Base-by-base conservation (phyloP, 2,113 vertebrate species). In the Hippocampus zosterae region DNA sequence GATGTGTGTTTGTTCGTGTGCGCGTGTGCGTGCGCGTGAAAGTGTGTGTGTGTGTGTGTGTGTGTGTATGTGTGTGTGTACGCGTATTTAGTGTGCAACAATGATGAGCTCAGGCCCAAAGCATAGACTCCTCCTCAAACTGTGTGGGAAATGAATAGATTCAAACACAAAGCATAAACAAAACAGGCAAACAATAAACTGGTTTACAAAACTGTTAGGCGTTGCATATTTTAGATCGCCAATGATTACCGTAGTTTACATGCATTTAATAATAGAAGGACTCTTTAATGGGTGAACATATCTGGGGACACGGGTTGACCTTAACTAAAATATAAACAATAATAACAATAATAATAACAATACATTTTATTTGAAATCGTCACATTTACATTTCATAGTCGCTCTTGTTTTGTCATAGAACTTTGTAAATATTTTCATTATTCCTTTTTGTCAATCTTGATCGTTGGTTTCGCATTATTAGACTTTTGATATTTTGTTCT, bases 61-160 rank as follows among this genome's bases (percentile, higher is more conserved):
- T 44, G 29, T 18, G 59, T 3, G 16, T 29, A 16, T 33, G 16
- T 19, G 59, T 15, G 25, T 27, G 55, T 8, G 52, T 6, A 1
- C 5, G 33, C 19, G 16, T 37, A 8, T n/a, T 21, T 37, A 64
- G 65, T 69, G 74, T 53, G 37, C 42, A 72, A 78, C 67, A 82
- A 78, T 78, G 74, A 62, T 37, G 53, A 70, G 76, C 64, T 80
- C 74, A 76, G 64, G 78, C 59, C 73, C 62, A 71, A 41, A 84
- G 70, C 68, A 69, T 40, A 12, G 70, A 70, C 79, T 79, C 83
- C 79, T 79, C 82, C 81, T 75, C 75, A 75, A 69, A 25, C 62
- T 59, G 67, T 60, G 81, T 76, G 75, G 71, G 67, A 70, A 82
- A 70, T 75, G 79, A 81, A 78, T 75, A 80, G 79, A 77, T 15